Conservation (phyloP, 23 tunicate genomes). For the Trididemnum nubilum region DNA sequence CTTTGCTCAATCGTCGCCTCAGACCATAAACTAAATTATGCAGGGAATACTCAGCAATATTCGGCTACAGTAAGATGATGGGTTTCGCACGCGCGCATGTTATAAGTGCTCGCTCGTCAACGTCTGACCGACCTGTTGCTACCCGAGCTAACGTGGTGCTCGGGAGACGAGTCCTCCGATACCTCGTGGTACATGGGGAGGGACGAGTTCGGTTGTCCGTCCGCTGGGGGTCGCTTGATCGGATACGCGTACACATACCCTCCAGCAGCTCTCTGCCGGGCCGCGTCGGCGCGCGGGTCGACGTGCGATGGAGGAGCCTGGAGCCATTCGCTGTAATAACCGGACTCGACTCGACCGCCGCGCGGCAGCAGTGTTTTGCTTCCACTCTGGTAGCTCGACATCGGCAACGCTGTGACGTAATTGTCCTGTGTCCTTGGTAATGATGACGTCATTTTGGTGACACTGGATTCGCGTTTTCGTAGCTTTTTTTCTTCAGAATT, state of each 20-base stretch:
- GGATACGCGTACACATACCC: constrained; percentile 33
- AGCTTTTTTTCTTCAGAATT: background rate
- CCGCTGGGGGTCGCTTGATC: constrained; percentile 33
- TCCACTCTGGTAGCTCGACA: background rate
- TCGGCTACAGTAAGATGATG: too few relatives aligned
- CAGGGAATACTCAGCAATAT: too few relatives aligned
- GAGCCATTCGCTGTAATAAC: constrained; percentile 28
- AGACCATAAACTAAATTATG: too few relatives aligned
- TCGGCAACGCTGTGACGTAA: constrained; percentile 28
- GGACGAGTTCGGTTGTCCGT: background rate
- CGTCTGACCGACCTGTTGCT: too few relatives aligned
- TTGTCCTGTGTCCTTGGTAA: background rate
- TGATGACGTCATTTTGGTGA: background rate
- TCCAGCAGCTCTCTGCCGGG: background rate
- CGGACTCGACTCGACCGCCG: constrained; percentile 14
- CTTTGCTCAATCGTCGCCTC: too few relatives aligned
- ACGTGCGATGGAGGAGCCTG: background rate
- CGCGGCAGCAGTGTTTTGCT: background rate
- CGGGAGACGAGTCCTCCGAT: background rate
- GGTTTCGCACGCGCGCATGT: too few relatives aligned
- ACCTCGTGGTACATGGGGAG: background rate
- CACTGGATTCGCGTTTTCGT: background rate
- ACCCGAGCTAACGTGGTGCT: background rate
- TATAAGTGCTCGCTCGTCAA: too few relatives aligned
- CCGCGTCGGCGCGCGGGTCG: background rate